Evolutionary conservation across 92 coral and sea anemone genomes (phyloP), one percentile per base, ranked within the genome.

Genomic region (Palythoa caribaeorum): DNA sequence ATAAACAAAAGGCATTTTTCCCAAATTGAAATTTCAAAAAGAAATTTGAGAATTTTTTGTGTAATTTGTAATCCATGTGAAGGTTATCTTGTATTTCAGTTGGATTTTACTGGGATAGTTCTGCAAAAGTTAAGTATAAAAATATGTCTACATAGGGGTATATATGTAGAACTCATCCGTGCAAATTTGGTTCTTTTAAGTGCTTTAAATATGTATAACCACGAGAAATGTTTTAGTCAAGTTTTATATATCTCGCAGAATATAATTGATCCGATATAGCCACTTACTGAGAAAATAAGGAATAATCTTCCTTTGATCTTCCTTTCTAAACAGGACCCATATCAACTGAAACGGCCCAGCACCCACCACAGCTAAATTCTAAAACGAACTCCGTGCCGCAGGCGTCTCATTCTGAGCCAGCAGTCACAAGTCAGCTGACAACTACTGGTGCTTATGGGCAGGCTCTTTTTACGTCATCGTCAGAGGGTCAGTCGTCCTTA

Each of bases 401-500:
- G 55, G 74, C 77, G 55, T 54, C 84, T 37, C 38, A 73, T 12
- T 91, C 78, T 72, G 83, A 83, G 91, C 81, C 90, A 5, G 89
- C 88, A 69, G 57, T 74, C 50, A 48, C 62, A 80, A 66, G 85
- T 71, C 94, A 93, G 94, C 80, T 78, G 94, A 57, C 93, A 2
- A 84, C 94, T 36, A 84, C 95, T 3, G 91, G 94, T 9, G 65
- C 72, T 35, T 62, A 73, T 51, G 94, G 92, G 17, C 98, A 90
- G 71, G 79, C 94, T 20, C 77, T 93, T 44, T 93, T 95, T 72
- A 95, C 99, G 14, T 97, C 98, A 14, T 97, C 99, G 28, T 97
- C 99, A 9, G 99, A 97, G 83, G 98, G 96, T 20, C 99, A 94
- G 17, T 89, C 97, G 6, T 97, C 99, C 39, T 78, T 97, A n/a